Base-by-base conservation (phyloP, 1,140 invertebrate genomes). In the Pentalonia nigronervosa region DNA sequence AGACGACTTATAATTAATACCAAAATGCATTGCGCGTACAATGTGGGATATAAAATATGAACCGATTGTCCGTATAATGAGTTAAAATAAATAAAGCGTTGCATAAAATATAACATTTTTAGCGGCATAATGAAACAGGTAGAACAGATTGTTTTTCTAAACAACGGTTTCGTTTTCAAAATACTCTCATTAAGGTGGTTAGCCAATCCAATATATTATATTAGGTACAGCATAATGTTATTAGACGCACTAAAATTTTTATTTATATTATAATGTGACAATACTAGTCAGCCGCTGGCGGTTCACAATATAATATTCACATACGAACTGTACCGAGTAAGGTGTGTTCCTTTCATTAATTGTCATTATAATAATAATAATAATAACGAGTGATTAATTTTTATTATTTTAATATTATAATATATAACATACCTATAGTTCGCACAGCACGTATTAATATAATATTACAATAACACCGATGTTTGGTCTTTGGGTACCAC, bases 101-200 rank as follows among this genome's bases (percentile, higher is more conserved):
- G 48, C 87, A 56, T 14, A 89, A 56, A 89, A 89, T 53, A 34
- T n/a, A n/a, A 86, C 30, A 86, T 88, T n/a, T 50, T 53, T 56
- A 53, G 86, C 86, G 47, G 30, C 14, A 87, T 89, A 56, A 89
- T 36, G 8, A 23, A 89, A 89, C 14, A 34, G 14, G 1, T 50
- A 50, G 48, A 89, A 89, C 41, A 36, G 53, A 89, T 89, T 53
- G 47, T 89, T 89, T 89, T 89, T 56, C 45, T n/a, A 89, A 88
- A 89, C 48, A 53, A 89, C 48, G 47, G 30, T 86, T 86, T 47
- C 86, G 30, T 87, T 87, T 89, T 89, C 50, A 89, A 89, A 89
- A 89, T 36, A 56, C 47, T 53, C 17, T 53, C 30, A 53, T 89
- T 89, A 89, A 89, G 17, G 48, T 23, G 7, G 47, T 88, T 88